Percentiles rank a stretch among this genome's conserved stretches.
These are phyloP conservation scores for Lochmaea capreae DNA, from an alignment of 2,888 invertebrate genomes.

Conservation along the genomic window DNA sequence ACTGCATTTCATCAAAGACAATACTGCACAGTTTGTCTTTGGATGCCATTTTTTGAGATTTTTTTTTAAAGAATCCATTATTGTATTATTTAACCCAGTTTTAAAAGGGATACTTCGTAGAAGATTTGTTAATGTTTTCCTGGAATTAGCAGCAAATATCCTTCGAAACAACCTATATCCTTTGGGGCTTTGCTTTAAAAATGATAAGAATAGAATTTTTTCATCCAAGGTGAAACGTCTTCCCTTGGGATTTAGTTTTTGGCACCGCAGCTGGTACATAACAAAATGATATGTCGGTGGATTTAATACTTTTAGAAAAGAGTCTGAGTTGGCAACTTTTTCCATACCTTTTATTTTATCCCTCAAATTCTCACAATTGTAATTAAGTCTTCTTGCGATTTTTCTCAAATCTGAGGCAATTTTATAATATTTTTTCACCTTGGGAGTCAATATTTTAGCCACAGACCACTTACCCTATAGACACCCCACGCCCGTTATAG, in stretches of 20 bases:
- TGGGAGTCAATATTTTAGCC: neutral
- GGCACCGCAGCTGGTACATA: slow-evolving; percentile 4
- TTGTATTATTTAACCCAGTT: neutral
- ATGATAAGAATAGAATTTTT: no score
- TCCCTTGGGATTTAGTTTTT: neutral
- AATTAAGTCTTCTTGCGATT: neutral
- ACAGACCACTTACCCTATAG: no score
- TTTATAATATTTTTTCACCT: neutral
- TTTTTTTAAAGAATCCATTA: neutral
- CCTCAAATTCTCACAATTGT: neutral
- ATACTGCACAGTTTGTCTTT: slow-evolving; percentile 4
- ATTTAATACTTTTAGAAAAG: neutral
- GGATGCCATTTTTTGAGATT: neutral
- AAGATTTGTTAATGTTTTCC: slow-evolving; percentile 2
- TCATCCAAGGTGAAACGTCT: no score
- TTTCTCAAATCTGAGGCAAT: slow-evolving; percentile 12
- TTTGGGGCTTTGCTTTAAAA: slow-evolving; percentile 9
- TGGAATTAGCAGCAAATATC: slow-evolving; percentile 8
- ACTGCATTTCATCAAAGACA: slow-evolving; percentile 9
- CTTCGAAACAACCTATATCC: slow-evolving; percentile 3
- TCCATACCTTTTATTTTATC: neutral
- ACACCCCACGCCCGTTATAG: no score
- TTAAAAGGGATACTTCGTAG: no score
- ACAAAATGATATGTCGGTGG: slow-evolving; percentile 4
- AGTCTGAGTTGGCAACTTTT: neutral